Evolutionary conservation across 2,113 vertebrate genomes (phyloP), one percentile per base, ranked within the genome.

Genomic region (Notarius quadriscutis): DNA sequence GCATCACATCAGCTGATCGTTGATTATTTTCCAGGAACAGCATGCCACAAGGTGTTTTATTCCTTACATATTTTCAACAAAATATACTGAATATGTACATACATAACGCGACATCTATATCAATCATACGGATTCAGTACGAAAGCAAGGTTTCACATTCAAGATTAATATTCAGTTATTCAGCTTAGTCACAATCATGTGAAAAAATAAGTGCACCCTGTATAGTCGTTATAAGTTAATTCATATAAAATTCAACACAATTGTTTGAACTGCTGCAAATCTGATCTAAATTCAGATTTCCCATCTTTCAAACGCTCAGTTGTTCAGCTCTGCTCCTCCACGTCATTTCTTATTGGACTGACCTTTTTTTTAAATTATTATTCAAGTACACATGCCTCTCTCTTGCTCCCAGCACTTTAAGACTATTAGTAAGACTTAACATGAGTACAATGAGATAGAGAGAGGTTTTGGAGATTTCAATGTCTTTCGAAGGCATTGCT

Each of bases 331-430:
- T 72, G 15, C 50, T 27, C 48, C 57, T 62, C 27, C 53, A 48
- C 58, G 20, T 48, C 9, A 48, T 63, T 48, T 83, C 20, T 7
- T 51, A n/a, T 12, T 11, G 48, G 25, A 27, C n/a, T 51, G 11
- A n/a, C 25, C 2, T 50, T 50, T 83, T 65, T 63, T 12, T 41
- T 18, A 17, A 41, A 1, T 2, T 9, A 60, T 50, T 50, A 75
- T 50, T 10, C 18, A 74, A 20, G 71, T 41, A 4, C 71, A 74
- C 71, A 15, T 84, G 53, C 69, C 57, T 14, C 30, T 58, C 30
- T 58, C 50, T 60, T 48, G 30, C 84, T 62, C 72, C 50, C 71
- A 77, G 57, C 71, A 85, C 22, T 51, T 62, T 50, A 65, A 55
- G 62, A 17, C 75, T 57, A 25, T 48, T 20, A 83, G 82, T 71